Conservation (phyloP, 2,113 vertebrate species). For the Siphamia tubifer region DNA sequence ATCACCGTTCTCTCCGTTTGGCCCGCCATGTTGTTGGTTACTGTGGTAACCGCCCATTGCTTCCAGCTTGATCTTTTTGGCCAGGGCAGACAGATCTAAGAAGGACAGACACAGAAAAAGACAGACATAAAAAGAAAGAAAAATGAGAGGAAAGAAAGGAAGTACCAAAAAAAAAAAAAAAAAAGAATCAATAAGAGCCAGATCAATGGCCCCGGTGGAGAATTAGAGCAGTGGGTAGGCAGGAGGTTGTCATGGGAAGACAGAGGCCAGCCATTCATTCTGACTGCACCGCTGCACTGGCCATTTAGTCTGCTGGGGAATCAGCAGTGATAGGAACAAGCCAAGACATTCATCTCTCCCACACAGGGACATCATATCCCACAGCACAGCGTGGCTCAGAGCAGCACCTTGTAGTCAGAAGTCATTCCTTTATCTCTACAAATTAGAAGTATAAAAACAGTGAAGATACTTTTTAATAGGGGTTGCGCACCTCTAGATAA, state of each 20-base stretch:
- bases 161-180: constrained; percentile 20
- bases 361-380: constrained; percentile 67
- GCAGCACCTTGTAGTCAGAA: constrained; percentile 38
- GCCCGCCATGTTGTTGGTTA: constrained; percentile 89
- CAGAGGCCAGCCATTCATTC: constrained; percentile 73
- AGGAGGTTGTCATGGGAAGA: constrained; percentile 73
- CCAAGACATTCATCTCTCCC: constrained; percentile 74
- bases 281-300: constrained; percentile 72
- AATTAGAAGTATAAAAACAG: constrained; percentile 22
- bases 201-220: constrained; percentile 73
- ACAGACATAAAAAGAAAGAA: constrained; percentile 22
- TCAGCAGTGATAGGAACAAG: constrained; percentile 69
- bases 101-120: constrained; percentile 11
- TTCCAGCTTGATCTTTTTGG: constrained; percentile 99
- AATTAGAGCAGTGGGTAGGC: constrained; percentile 72
- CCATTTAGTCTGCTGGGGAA: constrained; percentile 68
- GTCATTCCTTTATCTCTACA: constrained; percentile 25
- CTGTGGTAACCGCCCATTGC: constrained; percentile 93
- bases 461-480: constrained; percentile 41
- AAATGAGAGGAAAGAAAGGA: background rate
- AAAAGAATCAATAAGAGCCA: constrained; percentile 67
- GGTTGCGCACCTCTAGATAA: constrained; percentile 51
- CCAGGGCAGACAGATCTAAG: constrained; percentile 92
- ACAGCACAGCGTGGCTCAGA: constrained; percentile 35
- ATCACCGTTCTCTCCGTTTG: constrained; percentile 93